Conservation (phyloP, 2,888 invertebrate genomes). For the Synanthedon formicaeformis region DNA sequence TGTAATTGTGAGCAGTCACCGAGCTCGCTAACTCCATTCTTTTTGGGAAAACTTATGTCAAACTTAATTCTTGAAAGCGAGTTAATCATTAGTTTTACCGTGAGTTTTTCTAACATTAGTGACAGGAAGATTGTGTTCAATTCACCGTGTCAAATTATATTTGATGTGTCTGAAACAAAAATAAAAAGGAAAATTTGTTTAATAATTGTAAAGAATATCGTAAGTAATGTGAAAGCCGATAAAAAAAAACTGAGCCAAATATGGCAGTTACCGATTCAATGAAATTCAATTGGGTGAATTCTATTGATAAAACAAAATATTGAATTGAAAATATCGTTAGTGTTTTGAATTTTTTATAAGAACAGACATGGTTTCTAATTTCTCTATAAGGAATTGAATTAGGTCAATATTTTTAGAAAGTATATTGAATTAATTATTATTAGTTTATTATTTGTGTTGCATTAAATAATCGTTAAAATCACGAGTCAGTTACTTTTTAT, state of each 20-base stretch:
- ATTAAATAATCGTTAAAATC: no score
- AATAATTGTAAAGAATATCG: not conserved
- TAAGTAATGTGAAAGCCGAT: not conserved
- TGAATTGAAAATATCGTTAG: no score
- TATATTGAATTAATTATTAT: no score
- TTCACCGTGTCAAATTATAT: conserved; percentile 5
- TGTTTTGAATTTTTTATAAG: no score
- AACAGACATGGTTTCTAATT: no score
- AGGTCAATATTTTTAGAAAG: no score
- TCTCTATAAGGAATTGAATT: no score
- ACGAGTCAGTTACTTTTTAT: no score
- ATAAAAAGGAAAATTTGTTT: not conserved
- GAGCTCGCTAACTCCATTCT: conserved; percentile 33
- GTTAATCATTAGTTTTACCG: conserved; percentile 11
- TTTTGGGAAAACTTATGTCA: conserved; percentile 14
- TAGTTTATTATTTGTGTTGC: no score
- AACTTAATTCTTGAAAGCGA: conserved; percentile 25
- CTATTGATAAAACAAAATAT: no score
- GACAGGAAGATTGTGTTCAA: conserved; percentile 2
- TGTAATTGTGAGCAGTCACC: conserved; percentile 12
- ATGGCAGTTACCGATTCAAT: not conserved
- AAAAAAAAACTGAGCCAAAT: not conserved
- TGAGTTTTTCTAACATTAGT: conserved; percentile 8
- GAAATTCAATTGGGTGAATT: no score
- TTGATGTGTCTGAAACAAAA: not conserved